Evolutionary conservation across 2,797 vertebrate genomes (phyloP).

Genomic region (Peromyscus aztecus): DNA sequence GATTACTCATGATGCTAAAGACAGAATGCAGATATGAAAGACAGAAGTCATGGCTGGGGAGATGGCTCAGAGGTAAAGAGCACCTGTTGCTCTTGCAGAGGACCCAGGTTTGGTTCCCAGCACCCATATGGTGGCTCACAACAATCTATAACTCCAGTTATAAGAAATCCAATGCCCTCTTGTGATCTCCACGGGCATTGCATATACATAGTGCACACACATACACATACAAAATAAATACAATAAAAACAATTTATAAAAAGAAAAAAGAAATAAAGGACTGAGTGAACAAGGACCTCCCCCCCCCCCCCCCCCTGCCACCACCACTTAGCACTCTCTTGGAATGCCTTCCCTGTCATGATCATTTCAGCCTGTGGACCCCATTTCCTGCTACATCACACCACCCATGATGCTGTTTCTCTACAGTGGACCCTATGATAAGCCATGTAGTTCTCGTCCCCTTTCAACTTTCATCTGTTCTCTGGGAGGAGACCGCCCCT

Average conservation of each 20-base stretch:
- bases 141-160: not conserved
- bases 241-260: not conserved
- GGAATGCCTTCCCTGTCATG: not conserved
- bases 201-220: not conserved
- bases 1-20: not conserved
- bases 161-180: no score
- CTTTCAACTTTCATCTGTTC: not conserved
- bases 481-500: not conserved
- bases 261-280: not conserved
- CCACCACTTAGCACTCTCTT: not conserved
- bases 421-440: not conserved
- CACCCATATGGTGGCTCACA: not conserved
- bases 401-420: rapidly evolving
- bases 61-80: not conserved
- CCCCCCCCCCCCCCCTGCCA: no score
- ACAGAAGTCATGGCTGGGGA: not conserved
- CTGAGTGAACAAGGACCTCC: not conserved
- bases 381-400: rapidly evolving
- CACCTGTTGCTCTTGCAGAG: not conserved
- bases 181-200: not conserved
- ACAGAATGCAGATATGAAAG: no score
- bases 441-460: rapidly evolving
- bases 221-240: not conserved
- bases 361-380: rapidly evolving
- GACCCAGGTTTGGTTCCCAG: not conserved